Base-by-base conservation (phyloP, 2,797 vertebrate species). In the Odontamblyopus lacepedii region DNA sequence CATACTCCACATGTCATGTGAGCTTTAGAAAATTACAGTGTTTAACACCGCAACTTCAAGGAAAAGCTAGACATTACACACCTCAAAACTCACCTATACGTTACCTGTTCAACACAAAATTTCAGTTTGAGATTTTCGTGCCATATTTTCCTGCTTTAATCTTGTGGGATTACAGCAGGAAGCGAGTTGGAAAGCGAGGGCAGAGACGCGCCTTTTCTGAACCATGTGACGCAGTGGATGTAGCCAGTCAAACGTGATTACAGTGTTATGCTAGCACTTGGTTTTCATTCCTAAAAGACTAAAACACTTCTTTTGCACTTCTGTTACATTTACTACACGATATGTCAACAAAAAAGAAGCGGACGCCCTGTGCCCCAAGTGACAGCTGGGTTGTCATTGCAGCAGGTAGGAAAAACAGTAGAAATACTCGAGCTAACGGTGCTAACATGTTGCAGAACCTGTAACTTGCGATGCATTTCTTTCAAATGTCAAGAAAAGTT, bases 341-440 rank as follows among this genome's bases (percentile, higher is more conserved):
- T 48, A 95, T 95, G 95, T 76, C 89, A 0, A 73, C 89, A 11
- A 94, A 92, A 80, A 94, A 93, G 93, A 95, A 90, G 85, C 87
- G 89, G 9, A 78, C 85, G 5, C 74, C 68, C 26, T 84, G 76
- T 50, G 72, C 66, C 44, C 78, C 83, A 19, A 89, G 80, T 60
- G 90, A 89, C 35, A 94, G 91, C 70, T 95, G 95, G 95, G 94
- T 95, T 74, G 90, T 94, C 35, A 66, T 96, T 32, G 90, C 92
- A 44, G 85, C 93, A 91, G 94, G 94, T 95, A 91, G 63, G 7
- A 63, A 84, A 83, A 23, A 23, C 23, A 23, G 23, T 23, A 65
- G 26, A 15, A 27, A 59, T 13, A 63, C 53, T 44, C 16, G 8
- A 53, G 65, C 65, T 67, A 67, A 55, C 50, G 16, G 6, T 50